phyloP scores from a whole-genome alignment of 2,113 vertebrate genomes.

The Corapipo altera region DNA sequence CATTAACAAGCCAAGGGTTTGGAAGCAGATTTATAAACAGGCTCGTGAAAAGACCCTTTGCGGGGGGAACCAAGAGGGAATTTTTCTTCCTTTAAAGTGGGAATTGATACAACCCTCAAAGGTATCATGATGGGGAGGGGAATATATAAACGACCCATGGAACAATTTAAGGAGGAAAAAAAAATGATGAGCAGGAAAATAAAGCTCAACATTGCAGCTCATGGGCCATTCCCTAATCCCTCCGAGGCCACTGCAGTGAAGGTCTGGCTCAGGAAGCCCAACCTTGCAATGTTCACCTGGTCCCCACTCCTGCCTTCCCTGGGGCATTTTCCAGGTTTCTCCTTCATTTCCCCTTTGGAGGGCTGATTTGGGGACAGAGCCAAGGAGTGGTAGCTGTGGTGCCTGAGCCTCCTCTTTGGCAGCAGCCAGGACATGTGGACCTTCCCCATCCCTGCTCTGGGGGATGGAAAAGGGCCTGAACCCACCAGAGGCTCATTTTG shows the following conservation, averaged over 20 bases:
- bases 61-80: background rate
- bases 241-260: accelerated
- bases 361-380: background rate
- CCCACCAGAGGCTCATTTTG: background rate
- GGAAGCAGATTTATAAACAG: constrained; percentile 57
- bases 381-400: accelerated
- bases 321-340: background rate
- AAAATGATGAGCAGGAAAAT: background rate
- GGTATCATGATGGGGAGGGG: constrained; percentile 7
- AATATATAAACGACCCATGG: background rate
- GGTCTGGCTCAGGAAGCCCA: accelerated
- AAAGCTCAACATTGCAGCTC: background rate
- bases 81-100: constrained; percentile 46
- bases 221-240: background rate
- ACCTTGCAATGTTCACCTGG: background rate
- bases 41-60: constrained; percentile 20
- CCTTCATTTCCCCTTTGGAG: background rate
- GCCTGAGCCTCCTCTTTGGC: accelerated
- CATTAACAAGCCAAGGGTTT: background rate
- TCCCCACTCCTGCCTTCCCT: background rate
- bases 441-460: background rate
- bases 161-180: background rate
- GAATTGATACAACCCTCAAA: constrained; percentile 62
- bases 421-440: background rate
- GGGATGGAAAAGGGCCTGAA: background rate